phyloP scores from a whole-genome alignment of 2,888 invertebrate genomes.

The Tortricodes alternella region DNA sequence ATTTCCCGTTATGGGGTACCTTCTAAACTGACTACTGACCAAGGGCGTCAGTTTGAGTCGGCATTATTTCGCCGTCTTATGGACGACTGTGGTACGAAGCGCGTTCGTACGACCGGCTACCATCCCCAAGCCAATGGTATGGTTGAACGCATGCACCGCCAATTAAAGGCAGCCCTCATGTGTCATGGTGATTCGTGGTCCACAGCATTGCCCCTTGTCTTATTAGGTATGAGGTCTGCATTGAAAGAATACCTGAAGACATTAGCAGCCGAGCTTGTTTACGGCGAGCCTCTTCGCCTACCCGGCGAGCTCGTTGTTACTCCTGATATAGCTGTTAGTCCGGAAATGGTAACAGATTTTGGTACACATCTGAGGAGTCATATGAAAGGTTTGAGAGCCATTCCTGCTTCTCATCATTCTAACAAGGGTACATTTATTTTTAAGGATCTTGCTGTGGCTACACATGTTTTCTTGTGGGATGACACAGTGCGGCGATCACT shows the following conservation, averaged over 20 bases:
- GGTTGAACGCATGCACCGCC: slow-evolving; percentile 34
- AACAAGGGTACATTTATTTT: slow-evolving; percentile 2
- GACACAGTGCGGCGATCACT: slow-evolving; percentile 26
- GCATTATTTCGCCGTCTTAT: slow-evolving; percentile 2
- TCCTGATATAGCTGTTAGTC: neutral
- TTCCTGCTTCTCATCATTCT: neutral
- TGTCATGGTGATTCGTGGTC: slow-evolving; percentile 32
- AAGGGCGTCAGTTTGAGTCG: slow-evolving; percentile 32
- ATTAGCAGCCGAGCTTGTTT: slow-evolving; percentile 40
- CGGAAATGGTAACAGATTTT: slow-evolving; percentile 6
- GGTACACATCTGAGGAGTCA: neutral
- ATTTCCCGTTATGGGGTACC: slow-evolving; percentile 32
- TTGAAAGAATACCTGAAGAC: slow-evolving; percentile 35
- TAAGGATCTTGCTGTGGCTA: slow-evolving; percentile 10
- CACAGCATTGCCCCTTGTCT: slow-evolving; percentile 29
- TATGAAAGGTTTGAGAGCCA: slow-evolving; percentile 4
- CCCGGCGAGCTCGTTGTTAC: slow-evolving; percentile 38
- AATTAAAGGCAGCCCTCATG: slow-evolving; percentile 37
- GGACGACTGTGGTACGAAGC: slow-evolving; percentile 8
- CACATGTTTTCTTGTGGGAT: slow-evolving; percentile 31
- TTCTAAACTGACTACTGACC: slow-evolving; percentile 26
- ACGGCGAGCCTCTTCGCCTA: slow-evolving; percentile 39
- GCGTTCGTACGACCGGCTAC: slow-evolving; percentile 29
- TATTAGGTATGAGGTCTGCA: slow-evolving; percentile 35
- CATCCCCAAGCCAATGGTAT: slow-evolving; percentile 33